Evolutionary conservation across 2,113 vertebrate species (phyloP), one percentile per base, ranked within the genome.

Genomic region (Psittacus erithacus): DNA sequence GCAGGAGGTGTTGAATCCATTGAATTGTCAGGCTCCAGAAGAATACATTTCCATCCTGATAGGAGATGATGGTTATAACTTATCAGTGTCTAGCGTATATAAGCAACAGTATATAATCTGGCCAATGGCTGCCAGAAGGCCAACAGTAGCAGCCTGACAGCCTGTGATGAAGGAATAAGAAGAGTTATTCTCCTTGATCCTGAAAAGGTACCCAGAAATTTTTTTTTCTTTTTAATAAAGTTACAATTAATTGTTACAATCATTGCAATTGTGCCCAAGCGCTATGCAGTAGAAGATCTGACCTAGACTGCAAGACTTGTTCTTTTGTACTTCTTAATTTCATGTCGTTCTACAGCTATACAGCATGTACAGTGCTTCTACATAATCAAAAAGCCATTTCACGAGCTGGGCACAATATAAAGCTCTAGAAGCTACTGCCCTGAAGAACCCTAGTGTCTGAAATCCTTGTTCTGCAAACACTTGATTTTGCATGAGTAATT

Each of bases 401-500:
- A 50, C n/a, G 13, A 52, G 27, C 35, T 47, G 63, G 60, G 74
- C 5, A 16, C 43, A 22, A 78, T 11, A 78, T 17, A 79, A 90
- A 88, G 65, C 31, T 46, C 44, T 23, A 88, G 71, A 57, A 83
- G 33, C 38, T 57, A 74, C 83, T 91, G 77, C 76, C 88, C 55
- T 78, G 53, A 81, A 92, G 80, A 94, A 75, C 82, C 18, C 55
- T 57, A 73, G 75, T 33, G 73, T 88, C 83, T 84, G 68, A 92
- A 93, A 93, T 22, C 65, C 86, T 89, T 60, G 46, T 86, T 88
- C 65, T 86, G 74, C 73, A 93, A 79, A 87, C 55, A 91, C 69
- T 91, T 76, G 73, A 93, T 86, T 90, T 92, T 2, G 0, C 74
- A 75, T 88, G 81, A 92, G 74, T 82, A 77, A 78, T 89, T 95